Base-by-base conservation (phyloP, 2,797 vertebrate genomes). In the Picus viridis region DNA sequence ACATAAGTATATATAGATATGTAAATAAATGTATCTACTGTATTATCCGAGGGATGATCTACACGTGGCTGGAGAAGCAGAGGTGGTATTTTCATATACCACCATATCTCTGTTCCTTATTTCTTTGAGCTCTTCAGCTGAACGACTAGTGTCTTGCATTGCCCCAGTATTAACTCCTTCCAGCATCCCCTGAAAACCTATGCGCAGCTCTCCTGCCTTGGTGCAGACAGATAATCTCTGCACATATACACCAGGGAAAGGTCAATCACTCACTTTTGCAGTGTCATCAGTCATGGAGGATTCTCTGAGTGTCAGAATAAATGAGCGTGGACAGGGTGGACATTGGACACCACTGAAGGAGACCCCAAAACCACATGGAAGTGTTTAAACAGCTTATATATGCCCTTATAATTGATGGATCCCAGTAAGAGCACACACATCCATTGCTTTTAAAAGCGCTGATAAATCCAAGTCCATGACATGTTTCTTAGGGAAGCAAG, bases 321-420 rank as follows among this genome's bases (percentile, higher is more conserved):
- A 94, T 70, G 39, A 94, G 59, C 6, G 1, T 57, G 85, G 80
- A 89, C 80, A 71, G 77, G 39, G 34, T 29, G 87, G 77, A 88
- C 32, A 0, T 4, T 71, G 64, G 68, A 86, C 70, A 69, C 67
- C 63, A 23, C 49, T 23, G 67, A 89, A 71, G 85, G 61, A 92
- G 83, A 96, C 87, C 78, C 94, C 68, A 36, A 93, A 95, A 73
- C 89, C 93, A 81, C 92, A 87, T 62, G 87, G 79, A 89, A 94
- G 58, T 62, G 72, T 86, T 96, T 94, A 93, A 84, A 58, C 41
- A 88, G 77, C 36, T 93, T 75, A 83, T 51, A 45, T 16, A 12
- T 43, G 41, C 65, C 74, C 58, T 86, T 45, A 24, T 29, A 90
- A 87, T 69, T 92, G 76, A 93, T 82, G 83, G 85, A 86, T 67